Evolutionary conservation across 1,140 invertebrate species (phyloP).

Genomic region (Drosophila serrata): DNA sequence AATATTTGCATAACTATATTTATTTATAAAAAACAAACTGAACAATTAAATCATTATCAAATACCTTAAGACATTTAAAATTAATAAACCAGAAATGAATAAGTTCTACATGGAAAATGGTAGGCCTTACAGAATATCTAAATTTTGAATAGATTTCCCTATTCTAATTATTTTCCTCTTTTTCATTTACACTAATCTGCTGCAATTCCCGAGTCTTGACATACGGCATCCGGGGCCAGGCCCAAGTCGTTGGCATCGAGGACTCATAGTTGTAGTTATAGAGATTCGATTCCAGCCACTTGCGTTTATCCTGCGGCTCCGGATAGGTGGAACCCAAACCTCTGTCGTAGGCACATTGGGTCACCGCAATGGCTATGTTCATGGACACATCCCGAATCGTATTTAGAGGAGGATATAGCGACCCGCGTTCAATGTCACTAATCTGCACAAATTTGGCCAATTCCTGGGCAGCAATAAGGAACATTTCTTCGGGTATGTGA

Average conservation of each 20-base stretch:
- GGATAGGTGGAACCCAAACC: conserved; percentile 94
- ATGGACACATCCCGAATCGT: conserved; percentile 95
- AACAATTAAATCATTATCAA: neutral
- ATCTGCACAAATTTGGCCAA: conserved; percentile 94
- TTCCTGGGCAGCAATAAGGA: conserved; percentile 94
- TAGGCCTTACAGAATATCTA: neutral
- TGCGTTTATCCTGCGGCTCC: conserved; percentile 91
- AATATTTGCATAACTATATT: too few relatives aligned
- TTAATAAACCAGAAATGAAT: neutral
- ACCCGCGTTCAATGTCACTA: conserved; percentile 93
- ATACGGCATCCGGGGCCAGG: conserved; percentile 87
- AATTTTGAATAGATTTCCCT: neutral
- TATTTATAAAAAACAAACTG: neutral
- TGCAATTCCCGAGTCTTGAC: conserved; percentile 82
- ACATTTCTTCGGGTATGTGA: conserved; percentile 95
- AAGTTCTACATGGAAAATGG: neutral
- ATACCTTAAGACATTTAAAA: neutral
- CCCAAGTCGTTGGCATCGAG: conserved; percentile 91
- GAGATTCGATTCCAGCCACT: conserved; percentile 90
- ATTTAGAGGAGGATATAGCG: conserved; percentile 96
- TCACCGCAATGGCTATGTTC: conserved; percentile 94
- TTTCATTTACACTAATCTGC: conserved; percentile 40
- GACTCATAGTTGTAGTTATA: conserved; percentile 92
- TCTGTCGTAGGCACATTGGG: conserved; percentile 94
- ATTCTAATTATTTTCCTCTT: neutral